Conservation (phyloP, 2,113 vertebrate genomes). For the Erythrolamprus reginae region DNA sequence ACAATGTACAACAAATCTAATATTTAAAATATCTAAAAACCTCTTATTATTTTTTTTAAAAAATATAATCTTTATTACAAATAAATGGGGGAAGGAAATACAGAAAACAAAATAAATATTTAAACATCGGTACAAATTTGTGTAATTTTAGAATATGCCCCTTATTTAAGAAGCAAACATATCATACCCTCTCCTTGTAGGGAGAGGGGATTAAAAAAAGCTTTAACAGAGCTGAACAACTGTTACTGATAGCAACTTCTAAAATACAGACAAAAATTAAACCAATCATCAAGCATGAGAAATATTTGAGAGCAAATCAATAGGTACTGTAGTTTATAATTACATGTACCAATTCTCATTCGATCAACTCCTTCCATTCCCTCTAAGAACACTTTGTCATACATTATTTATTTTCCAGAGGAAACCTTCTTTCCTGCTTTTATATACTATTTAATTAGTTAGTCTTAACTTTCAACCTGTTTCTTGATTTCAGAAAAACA, state of each 20-base stretch:
- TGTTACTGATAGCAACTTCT: conserved; percentile 48
- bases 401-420: conserved; percentile 73
- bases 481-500: conserved; percentile 35
- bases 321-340: conserved; percentile 75
- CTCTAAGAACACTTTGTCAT: conserved; percentile 56
- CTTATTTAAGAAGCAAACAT: too few relatives aligned
- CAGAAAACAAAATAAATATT: too few relatives aligned
- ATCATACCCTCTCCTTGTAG: background rate
- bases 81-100: too few relatives aligned
- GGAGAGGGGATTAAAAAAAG: background rate
- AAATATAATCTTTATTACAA: too few relatives aligned
- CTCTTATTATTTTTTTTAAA: too few relatives aligned
- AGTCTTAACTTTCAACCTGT: conserved; percentile 61
- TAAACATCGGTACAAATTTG: too few relatives aligned
- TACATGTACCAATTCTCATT: conserved; percentile 71
- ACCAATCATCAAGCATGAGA: conserved; percentile 71
- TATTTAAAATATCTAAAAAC: too few relatives aligned
- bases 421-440: conserved; percentile 87
- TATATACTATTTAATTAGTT: conserved; percentile 87
- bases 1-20: too few relatives aligned
- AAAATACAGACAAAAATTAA: conserved; percentile 61
- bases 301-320: conserved; percentile 74
- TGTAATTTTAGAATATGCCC: too few relatives aligned
- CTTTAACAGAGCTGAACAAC: conserved; percentile 60
- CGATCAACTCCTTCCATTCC: background rate